Conservation (phyloP, 2,888 invertebrate genomes). For the Amaurobius ferox region DNA sequence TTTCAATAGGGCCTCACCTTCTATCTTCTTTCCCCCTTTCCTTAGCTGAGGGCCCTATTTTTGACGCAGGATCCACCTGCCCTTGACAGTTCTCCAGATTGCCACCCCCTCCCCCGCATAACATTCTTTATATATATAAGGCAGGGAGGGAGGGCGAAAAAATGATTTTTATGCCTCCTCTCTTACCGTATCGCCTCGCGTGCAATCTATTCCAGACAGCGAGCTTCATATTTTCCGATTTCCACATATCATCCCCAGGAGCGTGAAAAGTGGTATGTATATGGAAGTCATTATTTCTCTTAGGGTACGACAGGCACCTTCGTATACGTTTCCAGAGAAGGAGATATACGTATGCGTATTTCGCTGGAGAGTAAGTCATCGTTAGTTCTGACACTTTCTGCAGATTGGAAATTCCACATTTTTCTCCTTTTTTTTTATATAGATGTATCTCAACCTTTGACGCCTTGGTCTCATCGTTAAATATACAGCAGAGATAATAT, state of each 20-base stretch:
- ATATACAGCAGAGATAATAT: too few relatives aligned
- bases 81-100: slow-evolving; percentile 60
- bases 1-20: slow-evolving; percentile 10
- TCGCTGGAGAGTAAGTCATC: background rate
- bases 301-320: slow-evolving; percentile 12
- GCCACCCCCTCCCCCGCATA: slow-evolving; percentile 11
- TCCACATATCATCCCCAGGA: slow-evolving; percentile 52
- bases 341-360: background rate
- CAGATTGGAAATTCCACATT: background rate
- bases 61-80: slow-evolving; percentile 56
- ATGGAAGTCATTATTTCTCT: slow-evolving; percentile 65
- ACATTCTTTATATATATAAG: background rate
- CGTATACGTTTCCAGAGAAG: background rate
- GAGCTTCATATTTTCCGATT: slow-evolving; percentile 66
- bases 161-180: slow-evolving; percentile 47
- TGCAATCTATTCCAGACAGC: slow-evolving; percentile 56
- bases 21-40: slow-evolving; percentile 2
- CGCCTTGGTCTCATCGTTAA: too few relatives aligned
- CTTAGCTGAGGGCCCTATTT: slow-evolving; percentile 7
- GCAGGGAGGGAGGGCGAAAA: slow-evolving; percentile 13
- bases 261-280: slow-evolving; percentile 49
- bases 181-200: slow-evolving; percentile 47
- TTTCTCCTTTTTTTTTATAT: too few relatives aligned
- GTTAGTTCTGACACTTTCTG: background rate
- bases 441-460: too few relatives aligned